Conservation (phyloP, 2,888 invertebrate genomes). For the Octonoba sinensis region DNA sequence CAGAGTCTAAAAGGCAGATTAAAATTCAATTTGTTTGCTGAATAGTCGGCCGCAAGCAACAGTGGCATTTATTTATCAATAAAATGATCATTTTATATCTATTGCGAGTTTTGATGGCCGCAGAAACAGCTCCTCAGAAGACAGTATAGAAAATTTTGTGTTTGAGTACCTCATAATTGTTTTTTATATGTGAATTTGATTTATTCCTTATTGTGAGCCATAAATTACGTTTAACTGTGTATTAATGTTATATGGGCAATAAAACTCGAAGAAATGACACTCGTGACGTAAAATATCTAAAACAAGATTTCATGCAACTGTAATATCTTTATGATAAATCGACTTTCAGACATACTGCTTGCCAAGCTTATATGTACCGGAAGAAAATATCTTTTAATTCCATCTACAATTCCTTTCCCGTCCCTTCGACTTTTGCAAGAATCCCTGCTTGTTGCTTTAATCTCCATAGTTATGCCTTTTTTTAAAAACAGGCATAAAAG, state of each 20-base stretch:
- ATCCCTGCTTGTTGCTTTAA: too few relatives aligned
- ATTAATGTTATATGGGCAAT: slow-evolving; percentile 14
- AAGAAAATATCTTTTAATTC: too few relatives aligned
- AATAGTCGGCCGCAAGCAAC: background rate
- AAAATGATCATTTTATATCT: slow-evolving; percentile 25
- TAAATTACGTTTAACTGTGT: slow-evolving; percentile 38
- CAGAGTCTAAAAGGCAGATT: slow-evolving; percentile 18
- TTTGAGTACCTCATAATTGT: slow-evolving; percentile 37
- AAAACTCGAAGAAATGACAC: slow-evolving; percentile 6
- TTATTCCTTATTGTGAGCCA: slow-evolving; percentile 16
- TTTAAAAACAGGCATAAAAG: too few relatives aligned
- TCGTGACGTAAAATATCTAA: slow-evolving; percentile 11
- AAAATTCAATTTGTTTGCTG: slow-evolving; percentile 25
- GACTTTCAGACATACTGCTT: too few relatives aligned
- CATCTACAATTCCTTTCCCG: too few relatives aligned
- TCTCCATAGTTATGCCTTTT: too few relatives aligned
- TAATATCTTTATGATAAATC: too few relatives aligned
- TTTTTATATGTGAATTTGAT: slow-evolving; percentile 21
- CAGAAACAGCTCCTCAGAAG: slow-evolving; percentile 2
- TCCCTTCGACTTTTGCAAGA: too few relatives aligned
- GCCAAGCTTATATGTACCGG: too few relatives aligned
- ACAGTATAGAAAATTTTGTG: slow-evolving; percentile 15
- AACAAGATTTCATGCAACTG: background rate
- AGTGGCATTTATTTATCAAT: slow-evolving; percentile 46
- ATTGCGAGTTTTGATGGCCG: slow-evolving; percentile 21